phyloP scores from a whole-genome alignment of 2,797 vertebrate genomes.

The Gambusia yucatana region DNA sequence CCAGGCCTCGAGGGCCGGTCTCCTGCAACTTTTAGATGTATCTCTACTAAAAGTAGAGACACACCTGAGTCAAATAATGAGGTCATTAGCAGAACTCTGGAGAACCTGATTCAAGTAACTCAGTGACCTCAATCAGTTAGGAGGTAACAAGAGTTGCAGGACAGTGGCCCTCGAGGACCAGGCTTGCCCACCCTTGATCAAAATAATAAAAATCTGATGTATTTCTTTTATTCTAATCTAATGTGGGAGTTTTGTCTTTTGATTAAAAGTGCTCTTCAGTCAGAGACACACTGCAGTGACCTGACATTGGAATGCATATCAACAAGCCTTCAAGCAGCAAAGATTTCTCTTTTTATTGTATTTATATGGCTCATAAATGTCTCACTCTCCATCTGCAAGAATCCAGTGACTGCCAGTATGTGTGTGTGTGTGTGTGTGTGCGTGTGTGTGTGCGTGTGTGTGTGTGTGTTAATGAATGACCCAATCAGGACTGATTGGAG shows the following conservation, averaged over 20 bases:
- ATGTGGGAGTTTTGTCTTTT: background rate
- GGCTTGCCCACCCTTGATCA: background rate
- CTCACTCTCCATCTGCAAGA: conserved; percentile 28
- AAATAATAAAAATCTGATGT: background rate
- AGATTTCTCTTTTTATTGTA: conserved; percentile 16
- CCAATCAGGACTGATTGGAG: conserved; percentile 38
- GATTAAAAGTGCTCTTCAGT: background rate
- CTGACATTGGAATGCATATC: background rate
- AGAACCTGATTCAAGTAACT: too few species aligned
- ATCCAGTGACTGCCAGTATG: conserved; percentile 21
- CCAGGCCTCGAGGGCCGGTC: too few species aligned
- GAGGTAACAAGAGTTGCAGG: too few species aligned
- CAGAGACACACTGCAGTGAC: background rate
- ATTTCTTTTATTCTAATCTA: background rate
- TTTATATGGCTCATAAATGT: conserved; percentile 12
- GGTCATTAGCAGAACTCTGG: too few species aligned
- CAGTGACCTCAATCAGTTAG: too few species aligned
- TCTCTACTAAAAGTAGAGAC: too few species aligned
- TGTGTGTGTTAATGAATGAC: conserved; percentile 74
- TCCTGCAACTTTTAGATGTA: too few species aligned
- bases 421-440: background rate
- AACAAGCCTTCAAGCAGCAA: conserved; percentile 1
- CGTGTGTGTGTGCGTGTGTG: too few species aligned
- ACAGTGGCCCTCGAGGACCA: too few species aligned
- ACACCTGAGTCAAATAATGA: too few species aligned